phyloP scores from a whole-genome alignment of 2,113 vertebrate species.

The Megaleporinus macrocephalus region DNA sequence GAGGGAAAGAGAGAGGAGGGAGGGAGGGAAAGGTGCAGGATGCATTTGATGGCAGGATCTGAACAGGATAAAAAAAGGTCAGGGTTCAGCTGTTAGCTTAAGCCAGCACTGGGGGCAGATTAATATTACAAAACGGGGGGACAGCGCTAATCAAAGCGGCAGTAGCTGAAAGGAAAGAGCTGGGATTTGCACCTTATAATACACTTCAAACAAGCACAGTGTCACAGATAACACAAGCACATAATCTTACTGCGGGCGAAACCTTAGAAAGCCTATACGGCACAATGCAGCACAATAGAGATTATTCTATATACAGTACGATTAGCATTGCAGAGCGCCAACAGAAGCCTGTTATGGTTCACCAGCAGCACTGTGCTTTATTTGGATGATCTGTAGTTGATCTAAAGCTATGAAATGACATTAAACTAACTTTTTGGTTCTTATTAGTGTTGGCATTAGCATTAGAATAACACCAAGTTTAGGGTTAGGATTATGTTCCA shows the following conservation, averaged over 20 bases:
- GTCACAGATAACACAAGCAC: conserved; percentile 19
- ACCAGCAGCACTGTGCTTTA: not conserved
- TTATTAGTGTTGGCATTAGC: no score
- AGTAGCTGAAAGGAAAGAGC: not conserved
- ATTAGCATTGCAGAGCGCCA: no score
- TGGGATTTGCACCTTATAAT: not conserved
- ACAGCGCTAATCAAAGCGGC: not conserved
- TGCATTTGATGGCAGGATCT: not conserved
- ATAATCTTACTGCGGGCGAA: not conserved
- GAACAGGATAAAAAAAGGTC: conserved; percentile 10
- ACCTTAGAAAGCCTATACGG: not conserved
- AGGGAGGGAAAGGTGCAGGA: not conserved
- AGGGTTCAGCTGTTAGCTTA: conserved; percentile 13
- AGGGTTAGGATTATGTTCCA: no score
- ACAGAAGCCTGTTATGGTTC: not conserved
- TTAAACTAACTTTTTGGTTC: no score
- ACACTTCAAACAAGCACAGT: not conserved
- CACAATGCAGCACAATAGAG: not conserved
- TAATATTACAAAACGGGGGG: not conserved
- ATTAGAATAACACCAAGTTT: no score
- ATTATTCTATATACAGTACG: not conserved
- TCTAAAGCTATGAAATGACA: not conserved
- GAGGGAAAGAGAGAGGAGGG: not conserved
- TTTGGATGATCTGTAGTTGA: not conserved
- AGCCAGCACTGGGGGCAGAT: conserved; percentile 5